Percentiles rank a stretch among this genome's conserved stretches.
These are phyloP conservation scores for Venturia canescens DNA, from an alignment of 1,140 invertebrate species.

Conservation along the genomic window DNA sequence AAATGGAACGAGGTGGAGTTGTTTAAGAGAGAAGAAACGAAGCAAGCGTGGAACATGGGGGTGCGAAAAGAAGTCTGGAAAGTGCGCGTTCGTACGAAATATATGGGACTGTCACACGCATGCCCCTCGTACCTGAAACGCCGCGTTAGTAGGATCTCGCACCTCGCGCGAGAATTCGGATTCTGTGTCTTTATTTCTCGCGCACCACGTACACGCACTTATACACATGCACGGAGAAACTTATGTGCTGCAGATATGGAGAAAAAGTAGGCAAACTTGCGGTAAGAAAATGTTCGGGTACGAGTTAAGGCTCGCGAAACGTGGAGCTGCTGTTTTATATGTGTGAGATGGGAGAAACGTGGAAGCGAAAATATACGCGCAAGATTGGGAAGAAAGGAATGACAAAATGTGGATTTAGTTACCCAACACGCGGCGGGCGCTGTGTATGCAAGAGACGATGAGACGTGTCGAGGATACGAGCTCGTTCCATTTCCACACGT, in stretches of 20 bases:
- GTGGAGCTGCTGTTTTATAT: neutral
- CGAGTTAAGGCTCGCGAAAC: constrained; percentile 6
- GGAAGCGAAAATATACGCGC: constrained; percentile 24
- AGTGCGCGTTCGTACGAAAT: neutral
- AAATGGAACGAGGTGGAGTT: constrained; percentile 39
- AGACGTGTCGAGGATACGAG: neutral
- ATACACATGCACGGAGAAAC: neutral
- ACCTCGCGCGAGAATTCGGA: neutral
- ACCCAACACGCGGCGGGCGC: neutral
- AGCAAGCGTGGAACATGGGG: neutral
- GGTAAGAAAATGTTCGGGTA: neutral
- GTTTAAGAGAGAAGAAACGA: constrained; percentile 26
- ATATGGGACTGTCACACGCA: constrained; percentile 1
- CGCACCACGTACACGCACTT: neutral
- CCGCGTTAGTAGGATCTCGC: neutral
- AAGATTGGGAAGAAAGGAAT: constrained; percentile 32
- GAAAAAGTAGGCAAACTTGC: neutral
- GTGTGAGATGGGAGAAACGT: neutral
- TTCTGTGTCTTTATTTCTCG: neutral
- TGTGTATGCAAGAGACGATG: neutral
- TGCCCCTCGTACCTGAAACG: neutral
- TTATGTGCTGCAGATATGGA: neutral
- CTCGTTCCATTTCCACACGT: neutral
- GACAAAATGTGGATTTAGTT: constrained; percentile 41
- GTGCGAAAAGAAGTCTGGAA: neutral